These are phyloP conservation scores for Phrynocephalus forsythii DNA, from an alignment of 2,797 vertebrate genomes.

Conservation along the genomic window DNA sequence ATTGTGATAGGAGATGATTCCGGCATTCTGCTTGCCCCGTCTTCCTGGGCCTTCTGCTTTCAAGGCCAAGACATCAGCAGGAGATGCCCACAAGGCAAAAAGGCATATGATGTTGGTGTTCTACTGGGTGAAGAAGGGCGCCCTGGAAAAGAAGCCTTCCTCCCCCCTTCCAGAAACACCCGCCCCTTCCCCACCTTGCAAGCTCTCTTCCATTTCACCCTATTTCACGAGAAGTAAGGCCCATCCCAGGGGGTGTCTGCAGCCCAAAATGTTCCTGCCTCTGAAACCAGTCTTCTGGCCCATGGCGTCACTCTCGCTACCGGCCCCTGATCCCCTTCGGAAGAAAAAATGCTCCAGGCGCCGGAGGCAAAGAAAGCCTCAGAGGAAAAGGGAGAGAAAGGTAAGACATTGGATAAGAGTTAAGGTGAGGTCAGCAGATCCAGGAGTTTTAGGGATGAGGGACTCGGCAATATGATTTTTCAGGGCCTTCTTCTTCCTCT, in stretches of 20 bases:
- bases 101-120: slow-evolving; percentile 26
- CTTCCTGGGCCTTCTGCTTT: not conserved
- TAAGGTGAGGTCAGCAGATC: too few relatives aligned
- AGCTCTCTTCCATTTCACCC: not conserved
- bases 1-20: not conserved
- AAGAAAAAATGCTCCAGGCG: slow-evolving; percentile 82
- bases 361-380: slow-evolving; percentile 67
- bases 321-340: slow-evolving; percentile 38
- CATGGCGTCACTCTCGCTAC: slow-evolving; percentile 63
- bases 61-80: not conserved
- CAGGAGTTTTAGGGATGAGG: too few relatives aligned
- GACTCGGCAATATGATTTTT: too few relatives aligned
- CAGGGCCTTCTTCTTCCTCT: too few relatives aligned
- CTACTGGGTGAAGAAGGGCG: slow-evolving; percentile 26
- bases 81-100: not conserved
- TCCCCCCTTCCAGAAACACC: rapidly evolving
- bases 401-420: not conserved
- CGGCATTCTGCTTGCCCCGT: rapidly evolving
- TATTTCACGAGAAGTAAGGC: slow-evolving; percentile 29
- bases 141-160: not conserved
- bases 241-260: not conserved
- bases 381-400: not conserved
- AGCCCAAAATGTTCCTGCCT: too few relatives aligned
- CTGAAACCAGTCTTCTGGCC: not conserved
- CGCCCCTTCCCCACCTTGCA: rapidly evolving